Base-by-base conservation (phyloP, 2,113 vertebrate genomes). In the Bostrychus sinensis region DNA sequence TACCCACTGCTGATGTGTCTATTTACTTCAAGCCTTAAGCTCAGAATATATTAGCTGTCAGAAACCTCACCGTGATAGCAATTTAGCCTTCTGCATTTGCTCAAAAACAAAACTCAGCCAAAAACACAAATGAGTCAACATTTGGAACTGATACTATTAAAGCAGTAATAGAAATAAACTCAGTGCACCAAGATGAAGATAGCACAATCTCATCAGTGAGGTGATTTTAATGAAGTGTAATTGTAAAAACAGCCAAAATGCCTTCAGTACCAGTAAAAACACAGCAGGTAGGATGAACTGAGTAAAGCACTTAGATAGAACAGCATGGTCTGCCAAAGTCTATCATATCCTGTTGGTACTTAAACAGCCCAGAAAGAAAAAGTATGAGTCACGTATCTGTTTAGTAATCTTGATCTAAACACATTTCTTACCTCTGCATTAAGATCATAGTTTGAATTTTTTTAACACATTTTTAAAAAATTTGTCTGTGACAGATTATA, bases 301-400 rank as follows among this genome's bases (percentile, higher is more conserved):
- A 26, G 22, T 6, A 28, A 25, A 26, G 23, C 12, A 16, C 23
- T 50, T 16, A 26, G 10, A 13, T 12, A 39, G 46, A 51, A 51
- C 46, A 51, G 46, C 22, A 51, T 16, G 46, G 13, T 16, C 46
- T 28, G 46, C 46, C 46, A 51, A 51, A 2, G 42, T 45, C 19
- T 38, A 1, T 45, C 42, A 45, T 45, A 10, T 45, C 42, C 42
- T 38, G 37, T 39, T 39, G 37, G 37, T 16, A 5, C 13, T 14
- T 39, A 12, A 14, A 39, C 13, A 14, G 12, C 11, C 5, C 37
- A 16, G 37, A 16, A 3, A 13, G 37, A 14, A 39, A 16, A 39
- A 39, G 37, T 4, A 39, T 5, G 5, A 5, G 5, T 32, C 5
- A 32, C 3, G 30, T 32, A 8, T 8, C 30, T 7, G 30, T 8